These are phyloP conservation scores for Montifringilla adamsi DNA, from an alignment of 2,113 vertebrate species.

Conservation along the genomic window DNA sequence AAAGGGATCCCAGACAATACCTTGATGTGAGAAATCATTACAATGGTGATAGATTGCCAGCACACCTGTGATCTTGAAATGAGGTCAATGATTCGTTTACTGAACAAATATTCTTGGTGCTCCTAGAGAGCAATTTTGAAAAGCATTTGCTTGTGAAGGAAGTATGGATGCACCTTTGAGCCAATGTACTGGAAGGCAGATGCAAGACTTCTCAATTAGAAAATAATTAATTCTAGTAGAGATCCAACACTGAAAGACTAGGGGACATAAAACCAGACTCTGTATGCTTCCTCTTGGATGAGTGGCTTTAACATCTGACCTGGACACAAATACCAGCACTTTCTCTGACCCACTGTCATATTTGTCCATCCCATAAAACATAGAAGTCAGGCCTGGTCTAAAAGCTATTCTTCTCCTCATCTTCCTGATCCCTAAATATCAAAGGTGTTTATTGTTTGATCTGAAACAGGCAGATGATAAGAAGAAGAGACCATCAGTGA, in stretches of 20 bases:
- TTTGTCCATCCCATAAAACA: not conserved
- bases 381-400: not conserved
- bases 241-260: not conserved
- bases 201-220: not conserved
- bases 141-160: not conserved
- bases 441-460: not conserved
- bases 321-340: not conserved
- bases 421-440: not conserved
- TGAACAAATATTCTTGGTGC: not conserved
- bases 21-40: not conserved
- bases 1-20: not conserved
- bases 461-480: not conserved
- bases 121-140: not conserved
- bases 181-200: not conserved
- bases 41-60: not conserved
- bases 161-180: not conserved
- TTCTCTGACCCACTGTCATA: not conserved
- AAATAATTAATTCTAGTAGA: not conserved
- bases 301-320: not conserved
- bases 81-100: not conserved
- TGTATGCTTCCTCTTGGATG: not conserved
- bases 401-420: not conserved
- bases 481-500: not conserved
- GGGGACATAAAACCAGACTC: not conserved
- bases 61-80: not conserved